Evolutionary conservation across 2,888 invertebrate genomes (phyloP).

Genomic region (Caenorhabditis auriculariae): DNA sequence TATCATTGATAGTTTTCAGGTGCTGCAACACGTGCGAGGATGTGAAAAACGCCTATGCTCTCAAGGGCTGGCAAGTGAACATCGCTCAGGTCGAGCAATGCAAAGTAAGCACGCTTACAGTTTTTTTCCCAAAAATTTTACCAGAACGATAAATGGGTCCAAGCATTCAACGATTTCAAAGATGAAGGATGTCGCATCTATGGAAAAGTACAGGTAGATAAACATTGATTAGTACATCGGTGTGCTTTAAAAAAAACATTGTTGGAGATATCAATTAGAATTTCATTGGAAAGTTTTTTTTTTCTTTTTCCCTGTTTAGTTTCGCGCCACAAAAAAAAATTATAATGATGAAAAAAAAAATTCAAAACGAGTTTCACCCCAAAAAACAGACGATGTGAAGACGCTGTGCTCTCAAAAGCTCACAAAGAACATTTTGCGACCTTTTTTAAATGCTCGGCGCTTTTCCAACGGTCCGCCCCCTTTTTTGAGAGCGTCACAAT

Average conservation of each 20-base stretch:
- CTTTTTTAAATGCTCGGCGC: no score
- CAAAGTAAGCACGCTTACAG: no score
- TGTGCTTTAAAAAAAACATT: no score
- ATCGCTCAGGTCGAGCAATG: slow-evolving; percentile 85
- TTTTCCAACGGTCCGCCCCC: no score
- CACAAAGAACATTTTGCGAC: no score
- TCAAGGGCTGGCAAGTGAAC: slow-evolving; percentile 83
- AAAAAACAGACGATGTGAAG: no score
- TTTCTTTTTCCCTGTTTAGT: not conserved
- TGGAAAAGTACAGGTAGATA: slow-evolving; percentile 89
- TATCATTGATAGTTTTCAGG: slow-evolving; percentile 67
- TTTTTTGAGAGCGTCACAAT: no score
- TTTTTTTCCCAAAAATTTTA: no score
- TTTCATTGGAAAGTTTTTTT: slow-evolving; percentile 6
- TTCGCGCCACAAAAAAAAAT: no score
- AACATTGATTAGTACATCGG: no score
- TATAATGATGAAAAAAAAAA: no score
- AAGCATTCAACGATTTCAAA: slow-evolving; percentile 78
- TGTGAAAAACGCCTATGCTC: slow-evolving; percentile 86
- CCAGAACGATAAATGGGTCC: slow-evolving; percentile 65
- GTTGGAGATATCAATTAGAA: slow-evolving; percentile 63
- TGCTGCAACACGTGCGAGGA: slow-evolving; percentile 97
- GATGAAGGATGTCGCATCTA: slow-evolving; percentile 93
- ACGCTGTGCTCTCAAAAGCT: no score
- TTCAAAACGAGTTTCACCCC: slow-evolving; percentile 1